Evolutionary conservation across 2,113 vertebrate species (phyloP), one percentile per base, ranked within the genome.

Genomic region (Bagarius yarrelli): DNA sequence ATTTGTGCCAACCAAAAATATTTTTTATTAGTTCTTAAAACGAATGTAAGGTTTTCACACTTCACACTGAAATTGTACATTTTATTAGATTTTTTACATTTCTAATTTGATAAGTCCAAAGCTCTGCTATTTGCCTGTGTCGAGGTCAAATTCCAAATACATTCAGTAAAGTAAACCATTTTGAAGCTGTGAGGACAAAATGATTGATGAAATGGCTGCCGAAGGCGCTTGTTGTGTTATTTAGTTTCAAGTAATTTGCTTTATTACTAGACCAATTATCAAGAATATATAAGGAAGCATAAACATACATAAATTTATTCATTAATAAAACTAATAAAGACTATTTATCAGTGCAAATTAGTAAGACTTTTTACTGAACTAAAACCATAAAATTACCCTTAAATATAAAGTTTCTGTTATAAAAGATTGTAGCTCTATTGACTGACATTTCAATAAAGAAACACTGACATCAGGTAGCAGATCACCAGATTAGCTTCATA

Each of bases 1-100:
- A 53, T 83, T 83, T 78, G 50, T 47, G 72, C 36, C 52, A 76
- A 77, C 34, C 52, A 56, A 16, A 52, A 3, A 40, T 67, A 40
- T 47, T 47, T 64, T 40, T 25, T 60, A 19, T 47, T 64, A 40
- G 52, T 57, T 30, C 3, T 32, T 50, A 12, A 60, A 76, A 64
- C 64, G 30, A 59, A 64, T 56, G 21, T 52, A 30, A 66, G 30
- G 27, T 56, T 34, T 36, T 59, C 32, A 63, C 40, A 32, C 15
- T 71, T 79, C n/a, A 47, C 55, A 34, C 50, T 55, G 34, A 71
- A 15, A 47, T 71, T 47, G 55, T 34, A 50, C 53, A 57, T 71
- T 60, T 80, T 47, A 4, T 11, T 47, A 8, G 5, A 9, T 47
- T 8, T 40, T 40, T 40, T 40, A 4, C 8, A 4, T 40, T 40